Base-by-base conservation (phyloP, 2,113 vertebrate species). In the Fulica atra region DNA sequence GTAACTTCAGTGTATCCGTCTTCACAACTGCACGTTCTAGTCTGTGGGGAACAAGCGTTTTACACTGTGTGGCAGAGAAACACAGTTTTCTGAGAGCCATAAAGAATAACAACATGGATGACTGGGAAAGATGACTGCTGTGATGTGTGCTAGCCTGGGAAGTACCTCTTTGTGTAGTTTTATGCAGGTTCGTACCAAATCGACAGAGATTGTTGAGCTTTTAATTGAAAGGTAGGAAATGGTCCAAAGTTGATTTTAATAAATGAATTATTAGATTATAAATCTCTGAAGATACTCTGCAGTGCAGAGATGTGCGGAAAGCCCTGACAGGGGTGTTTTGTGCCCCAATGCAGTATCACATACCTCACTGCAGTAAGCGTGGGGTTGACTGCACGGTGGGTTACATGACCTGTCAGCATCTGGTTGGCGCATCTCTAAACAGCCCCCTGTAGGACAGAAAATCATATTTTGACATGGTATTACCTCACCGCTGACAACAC, bases 1-100 rank as follows among this genome's bases (percentile, higher is more conserved):
- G 99, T 98, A 53, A 99, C 98, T 97, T 99, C 99, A 9, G 99
- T 99, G 98, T 98, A 99, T 36, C 99, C 99, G 1, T 99, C 99
- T 97, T 99, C 99, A 95, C 99, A 99, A 95, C 91, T 97, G 97
- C 99, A 99, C 0, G 97, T 66, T 26, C 97, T 98, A 5, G 97
- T 98, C 99, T 99, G 98, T 94, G 96, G 98, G 76, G 89, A 97
- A 96, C 57, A 96, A 93, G 86, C 88, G 82, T 95, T 89, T 93
- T 79, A 97, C 13, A 86, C 78, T 31, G 21, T 44, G 88, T 42
- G 76, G 87, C 80, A 92, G 91, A 89, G 82, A 81, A 78, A 88
- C 23, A 68, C 56, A 42, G 73, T 51, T 77, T 84, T 84, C 88
- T 70, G 56, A 85, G 50, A 73, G 70, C 88, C 76, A 70, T 36